These are phyloP conservation scores for Cheilinus undulatus DNA, from an alignment of 2,113 vertebrate genomes.

Conservation along the genomic window DNA sequence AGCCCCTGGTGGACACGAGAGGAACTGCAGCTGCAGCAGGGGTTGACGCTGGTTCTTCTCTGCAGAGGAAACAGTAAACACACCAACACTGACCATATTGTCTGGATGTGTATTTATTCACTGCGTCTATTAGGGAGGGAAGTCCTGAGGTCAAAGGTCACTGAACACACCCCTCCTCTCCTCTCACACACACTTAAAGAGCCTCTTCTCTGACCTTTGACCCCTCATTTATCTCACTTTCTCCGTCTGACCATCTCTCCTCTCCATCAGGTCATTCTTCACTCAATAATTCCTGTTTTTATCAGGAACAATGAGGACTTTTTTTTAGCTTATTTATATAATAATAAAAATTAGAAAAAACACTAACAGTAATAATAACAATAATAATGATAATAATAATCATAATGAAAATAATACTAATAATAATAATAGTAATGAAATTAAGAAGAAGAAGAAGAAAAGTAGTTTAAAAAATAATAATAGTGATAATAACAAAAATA, in stretches of 20 bases:
- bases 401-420: too few relatives aligned
- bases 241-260: conserved; percentile 43
- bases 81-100: conserved; percentile 45
- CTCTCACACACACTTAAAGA: conserved; percentile 26
- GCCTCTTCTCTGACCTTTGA: conserved; percentile 52
- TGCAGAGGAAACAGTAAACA: conserved; percentile 12
- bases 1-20: too few relatives aligned
- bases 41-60: neutral
- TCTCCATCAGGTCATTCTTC: conserved; percentile 14
- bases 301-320: neutral
- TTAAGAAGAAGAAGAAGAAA: too few relatives aligned
- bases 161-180: conserved; percentile 26
- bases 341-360: too few relatives aligned
- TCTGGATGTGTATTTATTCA: conserved; percentile 56
- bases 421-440: too few relatives aligned
- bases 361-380: too few relatives aligned
- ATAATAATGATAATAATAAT: too few relatives aligned
- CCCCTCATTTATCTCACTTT: conserved; percentile 63
- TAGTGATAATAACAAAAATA: too few relatives aligned
- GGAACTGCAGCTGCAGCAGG: neutral
- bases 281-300: conserved; percentile 15
- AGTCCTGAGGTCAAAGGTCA: conserved; percentile 55
- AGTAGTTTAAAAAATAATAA: too few relatives aligned
- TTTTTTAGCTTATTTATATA: too few relatives aligned
- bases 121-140: conserved; percentile 44